Evolutionary conservation across 35 echinoderm and acorn worm species (phyloP).

Genomic region (Lytechinus variegatus): DNA sequence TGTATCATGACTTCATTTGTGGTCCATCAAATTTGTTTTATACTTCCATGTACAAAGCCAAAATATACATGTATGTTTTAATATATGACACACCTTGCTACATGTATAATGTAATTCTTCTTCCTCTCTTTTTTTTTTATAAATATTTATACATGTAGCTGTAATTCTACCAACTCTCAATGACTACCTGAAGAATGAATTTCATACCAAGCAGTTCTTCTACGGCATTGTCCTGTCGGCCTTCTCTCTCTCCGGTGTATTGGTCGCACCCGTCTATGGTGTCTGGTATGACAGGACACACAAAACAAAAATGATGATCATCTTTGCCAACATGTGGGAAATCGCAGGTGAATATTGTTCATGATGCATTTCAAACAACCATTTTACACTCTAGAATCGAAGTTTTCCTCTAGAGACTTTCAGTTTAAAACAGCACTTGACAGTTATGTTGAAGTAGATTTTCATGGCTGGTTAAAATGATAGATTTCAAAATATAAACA

Average conservation of each 20-base stretch:
- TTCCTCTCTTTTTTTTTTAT: background rate
- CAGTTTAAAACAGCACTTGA: background rate
- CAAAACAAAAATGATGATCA: conserved; percentile 86
- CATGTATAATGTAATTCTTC: background rate
- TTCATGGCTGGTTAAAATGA: background rate
- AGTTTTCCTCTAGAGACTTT: background rate
- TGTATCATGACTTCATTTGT: background rate
- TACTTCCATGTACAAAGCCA: background rate
- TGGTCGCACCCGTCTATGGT: conserved; percentile 82
- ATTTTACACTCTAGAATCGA: background rate
- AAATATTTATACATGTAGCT: conserved; percentile 45
- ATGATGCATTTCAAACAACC: background rate
- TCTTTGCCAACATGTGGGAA: conserved; percentile 92
- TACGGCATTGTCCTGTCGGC: conserved; percentile 80
- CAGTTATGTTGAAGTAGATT: background rate
- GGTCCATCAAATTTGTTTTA: background rate
- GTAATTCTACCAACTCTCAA: conserved; percentile 93
- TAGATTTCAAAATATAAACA: background rate
- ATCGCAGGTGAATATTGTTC: conserved; percentile 79
- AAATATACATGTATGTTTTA: background rate
- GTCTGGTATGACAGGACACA: conserved; percentile 72
- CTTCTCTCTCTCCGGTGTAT: conserved; percentile 83
- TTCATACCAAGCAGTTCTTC: conserved; percentile 64
- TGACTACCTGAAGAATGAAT: conserved; percentile 62
- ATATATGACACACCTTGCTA: background rate